A percentile compares a stretch with the other conserved stretches of the same genome.
These are phyloP conservation scores for Meloe dianella DNA, from an alignment of 2,888 invertebrate genomes.

Conservation along the genomic window DNA sequence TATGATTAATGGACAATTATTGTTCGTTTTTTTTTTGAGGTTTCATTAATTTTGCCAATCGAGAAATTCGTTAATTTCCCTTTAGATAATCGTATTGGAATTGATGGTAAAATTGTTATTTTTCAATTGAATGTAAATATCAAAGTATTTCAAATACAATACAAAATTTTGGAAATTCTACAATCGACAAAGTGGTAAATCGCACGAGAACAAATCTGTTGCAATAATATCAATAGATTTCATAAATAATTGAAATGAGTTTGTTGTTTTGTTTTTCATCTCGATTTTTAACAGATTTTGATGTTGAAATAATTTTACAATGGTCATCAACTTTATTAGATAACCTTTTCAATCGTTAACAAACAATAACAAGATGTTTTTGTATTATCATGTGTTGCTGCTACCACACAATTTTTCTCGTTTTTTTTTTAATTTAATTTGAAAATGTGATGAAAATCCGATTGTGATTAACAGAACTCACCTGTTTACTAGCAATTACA, in stretches of 20 bases:
- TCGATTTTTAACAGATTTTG: constrained; percentile 11
- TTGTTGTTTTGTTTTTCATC: not conserved
- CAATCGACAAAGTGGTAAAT: too few relatives aligned
- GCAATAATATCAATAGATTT: too few relatives aligned
- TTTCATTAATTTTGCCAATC: not conserved
- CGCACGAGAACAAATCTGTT: too few relatives aligned
- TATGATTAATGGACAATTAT: constrained; percentile 8
- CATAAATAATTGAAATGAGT: not conserved
- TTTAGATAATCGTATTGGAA: not conserved
- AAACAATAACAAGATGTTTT: constrained; percentile 30
- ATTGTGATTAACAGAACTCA: not conserved
- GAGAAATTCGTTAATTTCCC: too few relatives aligned
- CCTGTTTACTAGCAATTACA: constrained; percentile 30
- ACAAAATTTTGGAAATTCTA: too few relatives aligned
- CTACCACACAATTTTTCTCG: not conserved
- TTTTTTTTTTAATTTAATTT: constrained; percentile 7
- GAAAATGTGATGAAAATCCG: not conserved
- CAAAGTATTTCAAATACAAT: not conserved
- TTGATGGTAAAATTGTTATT: too few relatives aligned
- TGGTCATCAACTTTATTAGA: constrained; percentile 13
- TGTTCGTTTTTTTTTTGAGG: not conserved
- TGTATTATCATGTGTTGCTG: not conserved
- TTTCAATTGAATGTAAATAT: too few relatives aligned
- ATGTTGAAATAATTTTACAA: constrained; percentile 6
- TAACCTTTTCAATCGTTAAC: constrained; percentile 20